Evolutionary conservation across 1,140 invertebrate genomes (phyloP), one percentile per base, ranked within the genome.

Genomic region (Cyphomyrmex costatus): DNA sequence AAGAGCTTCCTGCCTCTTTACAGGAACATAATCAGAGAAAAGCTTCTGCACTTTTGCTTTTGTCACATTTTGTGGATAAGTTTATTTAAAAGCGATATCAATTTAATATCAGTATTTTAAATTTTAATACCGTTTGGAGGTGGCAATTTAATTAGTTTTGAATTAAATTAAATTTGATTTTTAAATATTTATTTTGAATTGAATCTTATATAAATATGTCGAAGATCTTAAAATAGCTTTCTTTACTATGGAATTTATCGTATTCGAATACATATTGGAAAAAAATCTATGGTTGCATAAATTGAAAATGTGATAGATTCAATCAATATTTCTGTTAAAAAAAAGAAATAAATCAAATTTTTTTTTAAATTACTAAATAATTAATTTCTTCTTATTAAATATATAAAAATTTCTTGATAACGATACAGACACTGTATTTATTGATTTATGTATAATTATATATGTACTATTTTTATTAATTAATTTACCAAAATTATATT

Each of bases 1-100:
- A 83, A 83, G 56, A 74, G 53, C 30, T 61, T 73, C 36, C 30
- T 61, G 60, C 36, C 36, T 60, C 36, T 83, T 83, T 83, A 73
- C 53, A 14, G n/a, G 4, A 36, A 27, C 36, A 36, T 74, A 83
- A 83, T 83, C 79, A 83, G 66, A 82, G 53, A 24, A 82, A 53
- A 46, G 65, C 53, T 60, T 49, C 24, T 6, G 16, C 36, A 49
- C 66, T 82, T 24, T 73, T 82, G 27, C 53, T 82, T 82, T 73
- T 27, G 36, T 49, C 53, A 58, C 30, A 73, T 58, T 73, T 60
- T 19, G 24, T 46, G 4, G 21, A 27, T 68, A 42, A 73, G 24
- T 83, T 83, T 60, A 27, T 83, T 60, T 61, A n/a, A 49, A 74
- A 83, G 19, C 36, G 14, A 36, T 71, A 71, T 7, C 3, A 73